phyloP scores from a whole-genome alignment of 2,113 vertebrate species.

The Protobothrops flavoviridis region DNA sequence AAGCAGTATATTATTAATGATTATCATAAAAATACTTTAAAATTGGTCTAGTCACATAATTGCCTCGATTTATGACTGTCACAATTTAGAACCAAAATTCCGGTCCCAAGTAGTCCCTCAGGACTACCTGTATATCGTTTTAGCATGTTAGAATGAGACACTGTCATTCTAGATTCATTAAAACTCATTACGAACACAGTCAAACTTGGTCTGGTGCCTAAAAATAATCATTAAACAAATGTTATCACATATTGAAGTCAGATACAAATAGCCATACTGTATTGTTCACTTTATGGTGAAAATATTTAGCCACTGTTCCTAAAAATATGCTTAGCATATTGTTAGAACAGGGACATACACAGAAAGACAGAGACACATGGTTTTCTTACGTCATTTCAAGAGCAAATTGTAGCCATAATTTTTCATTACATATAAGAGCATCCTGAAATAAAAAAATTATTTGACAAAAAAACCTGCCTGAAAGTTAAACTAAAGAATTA shows the following conservation, averaged over 20 bases:
- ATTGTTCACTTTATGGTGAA: conserved; percentile 22
- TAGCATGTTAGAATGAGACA: conserved; percentile 29
- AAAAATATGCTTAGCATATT: conserved; percentile 6
- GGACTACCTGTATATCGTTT: background rate
- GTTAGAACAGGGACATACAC: background rate
- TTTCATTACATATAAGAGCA: background rate
- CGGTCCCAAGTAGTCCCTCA: background rate
- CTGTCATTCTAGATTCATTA: conserved; percentile 32
- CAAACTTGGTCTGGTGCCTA: conserved; percentile 25
- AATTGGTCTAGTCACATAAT: background rate
- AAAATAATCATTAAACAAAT: conserved; percentile 52
- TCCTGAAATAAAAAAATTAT: background rate
- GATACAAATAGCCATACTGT: conserved; percentile 28
- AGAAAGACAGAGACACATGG: too few species aligned
- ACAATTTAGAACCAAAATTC: background rate
- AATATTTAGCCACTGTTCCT: conserved; percentile 35
- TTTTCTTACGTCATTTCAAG: background rate
- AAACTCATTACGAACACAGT: background rate
- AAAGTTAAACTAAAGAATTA: background rate
- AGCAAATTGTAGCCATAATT: background rate
- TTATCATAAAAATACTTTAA: background rate
- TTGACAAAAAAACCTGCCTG: background rate
- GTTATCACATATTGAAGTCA: conserved; percentile 33
- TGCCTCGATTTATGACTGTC: background rate
- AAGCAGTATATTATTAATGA: background rate